Conservation (phyloP, 2,888 invertebrate species). For the Glaucopsyche alexis region DNA sequence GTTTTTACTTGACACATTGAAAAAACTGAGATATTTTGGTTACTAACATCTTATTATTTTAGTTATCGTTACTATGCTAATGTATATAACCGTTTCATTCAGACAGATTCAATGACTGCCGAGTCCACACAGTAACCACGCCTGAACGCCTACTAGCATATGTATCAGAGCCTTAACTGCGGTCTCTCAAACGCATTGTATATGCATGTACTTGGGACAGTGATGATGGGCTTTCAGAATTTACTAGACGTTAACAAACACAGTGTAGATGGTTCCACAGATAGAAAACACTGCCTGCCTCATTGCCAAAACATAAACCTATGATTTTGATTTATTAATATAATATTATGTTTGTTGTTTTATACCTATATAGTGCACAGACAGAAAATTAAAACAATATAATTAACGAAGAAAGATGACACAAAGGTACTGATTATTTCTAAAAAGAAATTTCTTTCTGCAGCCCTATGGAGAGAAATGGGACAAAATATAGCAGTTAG, state of each 20-base stretch:
- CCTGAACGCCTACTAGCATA: conserved; percentile 14
- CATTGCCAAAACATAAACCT: conserved; percentile 31
- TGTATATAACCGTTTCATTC: neutral
- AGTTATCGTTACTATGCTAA: neutral
- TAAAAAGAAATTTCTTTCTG: no score
- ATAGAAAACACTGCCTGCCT: conserved; percentile 32
- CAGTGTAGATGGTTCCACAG: conserved; percentile 32
- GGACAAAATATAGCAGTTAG: no score
- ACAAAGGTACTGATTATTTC: no score
- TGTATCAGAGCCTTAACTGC: conserved; percentile 21
- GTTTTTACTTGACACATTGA: neutral
- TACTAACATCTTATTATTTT: neutral
- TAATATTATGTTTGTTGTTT: conserved; percentile 30
- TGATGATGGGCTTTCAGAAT: conserved; percentile 38
- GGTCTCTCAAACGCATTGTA: conserved; percentile 31
- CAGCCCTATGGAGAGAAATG: no score
- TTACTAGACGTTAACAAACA: conserved; percentile 36
- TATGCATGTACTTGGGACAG: conserved; percentile 29
- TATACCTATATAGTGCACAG: no score
- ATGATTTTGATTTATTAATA: conserved; percentile 36
- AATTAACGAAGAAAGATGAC: no score
- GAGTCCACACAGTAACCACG: conserved; percentile 1
- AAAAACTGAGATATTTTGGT: neutral
- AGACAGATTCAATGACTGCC: neutral
- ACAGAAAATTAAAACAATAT: no score